phyloP scores from a whole-genome alignment of 1,140 invertebrate species.

The Calephelis virginiensis region DNA sequence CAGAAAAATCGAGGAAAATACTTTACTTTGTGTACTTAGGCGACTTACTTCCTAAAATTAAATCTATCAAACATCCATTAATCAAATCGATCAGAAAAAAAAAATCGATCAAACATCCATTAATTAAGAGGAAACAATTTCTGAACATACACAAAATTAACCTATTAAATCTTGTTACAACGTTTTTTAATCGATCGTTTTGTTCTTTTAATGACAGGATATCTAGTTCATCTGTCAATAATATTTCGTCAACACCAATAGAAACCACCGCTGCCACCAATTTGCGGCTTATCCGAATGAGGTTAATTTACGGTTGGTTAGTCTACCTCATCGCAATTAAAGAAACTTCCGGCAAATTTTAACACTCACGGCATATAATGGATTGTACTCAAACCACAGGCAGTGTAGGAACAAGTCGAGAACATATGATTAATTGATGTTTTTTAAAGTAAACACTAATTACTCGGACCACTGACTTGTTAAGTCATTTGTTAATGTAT shows the following conservation, averaged over 20 bases:
- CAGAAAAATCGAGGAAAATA: too few relatives aligned
- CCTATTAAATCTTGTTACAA: too few relatives aligned
- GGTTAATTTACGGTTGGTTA: constrained; percentile 48
- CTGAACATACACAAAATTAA: too few relatives aligned
- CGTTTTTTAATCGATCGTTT: too few relatives aligned
- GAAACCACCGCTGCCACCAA: constrained; percentile 3
- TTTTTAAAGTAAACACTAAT: neutral
- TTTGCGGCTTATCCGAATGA: constrained; percentile 15
- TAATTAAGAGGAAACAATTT: too few relatives aligned
- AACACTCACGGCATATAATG: constrained; percentile 45
- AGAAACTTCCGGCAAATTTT: constrained; percentile 42
- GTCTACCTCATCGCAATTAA: constrained; percentile 40
- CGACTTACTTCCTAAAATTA: too few relatives aligned
- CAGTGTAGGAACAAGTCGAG: neutral
- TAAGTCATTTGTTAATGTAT: constrained; percentile 1
- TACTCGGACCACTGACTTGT: neutral
- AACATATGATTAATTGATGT: neutral
- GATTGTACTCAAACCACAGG: constrained; percentile 8
- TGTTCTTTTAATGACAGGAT: neutral
- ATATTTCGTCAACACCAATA: constrained; percentile 6
- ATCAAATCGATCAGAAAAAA: too few relatives aligned
- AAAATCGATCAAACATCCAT: too few relatives aligned
- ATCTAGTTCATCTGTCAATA: constrained; percentile 9
- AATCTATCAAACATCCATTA: too few relatives aligned
- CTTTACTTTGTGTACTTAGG: too few relatives aligned